Conservation (phyloP, 2,113 vertebrate genomes). For the Sinocyclocheilus anshuiensis region DNA sequence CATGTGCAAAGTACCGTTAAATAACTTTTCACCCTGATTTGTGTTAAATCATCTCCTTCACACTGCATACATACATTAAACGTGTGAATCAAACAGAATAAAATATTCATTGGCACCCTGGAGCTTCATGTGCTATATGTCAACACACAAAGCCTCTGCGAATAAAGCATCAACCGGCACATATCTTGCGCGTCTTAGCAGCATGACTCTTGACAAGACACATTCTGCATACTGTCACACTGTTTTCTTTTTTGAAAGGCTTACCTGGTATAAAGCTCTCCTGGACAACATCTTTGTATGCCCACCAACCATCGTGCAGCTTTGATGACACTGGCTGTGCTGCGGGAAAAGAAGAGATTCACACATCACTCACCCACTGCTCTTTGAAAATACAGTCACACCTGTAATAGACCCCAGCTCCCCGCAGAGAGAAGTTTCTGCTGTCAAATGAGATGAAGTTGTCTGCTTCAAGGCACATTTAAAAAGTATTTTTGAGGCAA, state of each 20-base stretch:
- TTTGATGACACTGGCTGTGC: constrained; percentile 88
- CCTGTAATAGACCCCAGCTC: constrained; percentile 22
- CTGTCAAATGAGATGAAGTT: constrained; percentile 15
- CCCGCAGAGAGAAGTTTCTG: neutral
- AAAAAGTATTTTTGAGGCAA: neutral
- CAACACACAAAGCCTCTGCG: constrained; percentile 4
- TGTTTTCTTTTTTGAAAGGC: constrained; percentile 7
- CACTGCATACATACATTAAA: neutral
- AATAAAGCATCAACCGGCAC: neutral
- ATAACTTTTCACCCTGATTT: neutral
- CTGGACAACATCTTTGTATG: constrained; percentile 88
- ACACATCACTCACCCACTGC: constrained; percentile 20
- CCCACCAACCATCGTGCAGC: constrained; percentile 93
- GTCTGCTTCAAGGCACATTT: constrained; percentile 10
- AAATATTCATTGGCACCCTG: constrained; percentile 11
- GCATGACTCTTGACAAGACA: neutral
- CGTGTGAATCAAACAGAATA: neutral
- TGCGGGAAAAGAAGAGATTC: constrained; percentile 61
- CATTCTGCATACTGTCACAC: constrained; percentile 3
- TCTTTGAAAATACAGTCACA: constrained; percentile 35
- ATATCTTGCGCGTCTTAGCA: neutral
- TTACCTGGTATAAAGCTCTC: constrained; percentile 91
- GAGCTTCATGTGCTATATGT: neutral
- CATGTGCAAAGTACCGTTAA: constrained; percentile 8
- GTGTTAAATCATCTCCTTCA: neutral